These are phyloP conservation scores for Hepsetus odoe DNA, from an alignment of 2,113 vertebrate species.

Conservation along the genomic window DNA sequence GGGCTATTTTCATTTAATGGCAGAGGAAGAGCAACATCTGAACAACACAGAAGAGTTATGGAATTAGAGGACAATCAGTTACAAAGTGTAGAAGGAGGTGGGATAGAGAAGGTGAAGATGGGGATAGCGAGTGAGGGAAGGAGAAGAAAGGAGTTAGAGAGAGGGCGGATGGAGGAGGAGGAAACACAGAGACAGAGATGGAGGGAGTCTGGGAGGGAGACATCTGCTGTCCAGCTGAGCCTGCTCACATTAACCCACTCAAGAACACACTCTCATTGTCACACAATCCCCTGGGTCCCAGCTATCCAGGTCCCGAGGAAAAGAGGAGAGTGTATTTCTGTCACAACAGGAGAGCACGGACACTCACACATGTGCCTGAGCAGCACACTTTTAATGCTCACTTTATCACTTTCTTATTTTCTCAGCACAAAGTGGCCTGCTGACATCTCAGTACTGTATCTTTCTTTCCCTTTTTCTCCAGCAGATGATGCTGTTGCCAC, in stretches of 20 bases:
- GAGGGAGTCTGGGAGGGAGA: conserved; percentile 51
- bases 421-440: not conserved
- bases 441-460: not conserved
- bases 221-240: conserved; percentile 63
- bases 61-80: not conserved
- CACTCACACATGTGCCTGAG: not conserved
- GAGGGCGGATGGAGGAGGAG: conserved; percentile 35
- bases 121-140: not conserved
- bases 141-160: conserved; percentile 30
- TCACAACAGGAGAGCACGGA: not conserved
- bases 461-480: conserved; percentile 52
- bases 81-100: not conserved
- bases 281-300: conserved; percentile 48
- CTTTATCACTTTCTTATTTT: conserved; percentile 17
- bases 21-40: not conserved
- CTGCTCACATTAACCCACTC: conserved; percentile 54
- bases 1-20: not conserved
- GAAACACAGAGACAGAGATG: conserved; percentile 49
- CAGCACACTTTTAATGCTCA: conserved; percentile 12
- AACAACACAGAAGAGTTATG: conserved; percentile 5
- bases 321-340: conserved; percentile 42
- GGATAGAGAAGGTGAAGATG: not conserved
- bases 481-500: conserved; percentile 76
- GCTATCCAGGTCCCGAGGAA: conserved; percentile 41
- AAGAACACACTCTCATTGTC: conserved; percentile 55